Conservation (phyloP, 2,888 invertebrate species). For the Ariolimax columbianus region DNA sequence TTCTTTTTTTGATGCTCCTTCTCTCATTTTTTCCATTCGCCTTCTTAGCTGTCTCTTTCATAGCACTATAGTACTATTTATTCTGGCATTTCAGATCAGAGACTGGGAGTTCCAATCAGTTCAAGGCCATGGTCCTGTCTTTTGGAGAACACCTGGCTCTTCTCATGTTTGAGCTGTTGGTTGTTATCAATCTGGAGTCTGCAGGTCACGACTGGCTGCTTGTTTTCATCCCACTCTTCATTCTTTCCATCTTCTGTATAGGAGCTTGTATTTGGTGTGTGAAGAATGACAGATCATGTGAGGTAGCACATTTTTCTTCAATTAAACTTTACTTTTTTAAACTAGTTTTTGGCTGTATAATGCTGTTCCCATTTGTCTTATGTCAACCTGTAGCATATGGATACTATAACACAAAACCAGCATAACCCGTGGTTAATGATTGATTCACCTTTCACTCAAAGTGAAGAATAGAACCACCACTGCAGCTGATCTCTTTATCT, state of each 20-base stretch:
- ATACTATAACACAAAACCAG: too few relatives aligned
- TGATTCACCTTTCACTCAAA: too few relatives aligned
- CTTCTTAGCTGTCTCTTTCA: neutral
- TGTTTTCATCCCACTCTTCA: slow-evolving; percentile 91
- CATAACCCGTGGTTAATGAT: too few relatives aligned
- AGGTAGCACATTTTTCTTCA: slow-evolving; percentile 83
- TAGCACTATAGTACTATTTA: neutral
- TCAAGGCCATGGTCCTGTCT: slow-evolving; percentile 98
- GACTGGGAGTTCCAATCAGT: slow-evolving; percentile 97
- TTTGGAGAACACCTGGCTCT: slow-evolving; percentile 95
- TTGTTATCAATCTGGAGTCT: slow-evolving; percentile 95
- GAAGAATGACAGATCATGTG: slow-evolving; percentile 97
- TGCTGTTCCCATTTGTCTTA: too few relatives aligned
- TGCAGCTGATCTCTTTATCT: too few relatives aligned
- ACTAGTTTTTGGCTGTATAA: too few relatives aligned
- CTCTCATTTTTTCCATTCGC: neutral
- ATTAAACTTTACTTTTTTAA: neutral
- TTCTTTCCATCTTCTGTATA: slow-evolving; percentile 96
- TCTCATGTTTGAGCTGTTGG: slow-evolving; percentile 96
- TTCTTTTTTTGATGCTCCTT: neutral
- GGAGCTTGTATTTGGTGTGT: slow-evolving; percentile 99
- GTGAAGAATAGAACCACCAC: too few relatives aligned
- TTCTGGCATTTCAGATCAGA: slow-evolving; percentile 85
- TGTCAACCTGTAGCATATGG: too few relatives aligned
- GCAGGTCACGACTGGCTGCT: slow-evolving; percentile 82